Evolutionary conservation across 2,113 vertebrate genomes (phyloP).

Genomic region (Sminthopsis crassicaudata): DNA sequence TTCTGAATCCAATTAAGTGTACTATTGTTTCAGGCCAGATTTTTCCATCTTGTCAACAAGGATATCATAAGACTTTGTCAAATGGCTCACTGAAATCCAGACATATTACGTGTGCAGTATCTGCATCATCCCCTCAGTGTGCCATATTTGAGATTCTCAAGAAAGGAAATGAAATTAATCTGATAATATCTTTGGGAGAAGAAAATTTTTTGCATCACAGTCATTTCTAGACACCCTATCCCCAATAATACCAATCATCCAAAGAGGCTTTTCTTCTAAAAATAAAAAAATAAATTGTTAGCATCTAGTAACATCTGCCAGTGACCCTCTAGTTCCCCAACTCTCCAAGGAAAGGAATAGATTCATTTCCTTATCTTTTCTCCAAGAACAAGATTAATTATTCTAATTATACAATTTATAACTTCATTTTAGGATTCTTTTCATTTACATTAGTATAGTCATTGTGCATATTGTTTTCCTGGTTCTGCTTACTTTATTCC

Average conservation of each 20-base stretch:
- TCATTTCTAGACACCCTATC: background rate
- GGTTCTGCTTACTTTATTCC: background rate
- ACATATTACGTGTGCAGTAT: background rate
- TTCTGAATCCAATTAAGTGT: background rate
- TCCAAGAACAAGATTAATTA: background rate
- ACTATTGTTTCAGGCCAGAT: background rate
- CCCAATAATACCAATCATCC: background rate
- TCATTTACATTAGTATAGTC: background rate
- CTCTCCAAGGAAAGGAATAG: background rate
- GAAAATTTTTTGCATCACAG: background rate
- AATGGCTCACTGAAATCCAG: background rate
- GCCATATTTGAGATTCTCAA: background rate
- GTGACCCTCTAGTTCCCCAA: background rate
- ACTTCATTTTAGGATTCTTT: background rate
- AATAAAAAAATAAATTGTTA: background rate
- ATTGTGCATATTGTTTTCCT: background rate
- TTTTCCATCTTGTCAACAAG: background rate
- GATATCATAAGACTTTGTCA: background rate
- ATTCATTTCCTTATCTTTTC: background rate
- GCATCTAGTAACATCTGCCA: background rate
- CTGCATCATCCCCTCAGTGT: background rate
- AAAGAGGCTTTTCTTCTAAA: background rate
- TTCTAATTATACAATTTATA: background rate
- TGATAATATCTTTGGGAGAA: background rate
- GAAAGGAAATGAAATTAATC: background rate